Percentiles rank a stretch among this genome's conserved stretches.
Evolutionary conservation across 2,113 vertebrate species (phyloP).

Genomic region (Tonatia bakeri): DNA sequence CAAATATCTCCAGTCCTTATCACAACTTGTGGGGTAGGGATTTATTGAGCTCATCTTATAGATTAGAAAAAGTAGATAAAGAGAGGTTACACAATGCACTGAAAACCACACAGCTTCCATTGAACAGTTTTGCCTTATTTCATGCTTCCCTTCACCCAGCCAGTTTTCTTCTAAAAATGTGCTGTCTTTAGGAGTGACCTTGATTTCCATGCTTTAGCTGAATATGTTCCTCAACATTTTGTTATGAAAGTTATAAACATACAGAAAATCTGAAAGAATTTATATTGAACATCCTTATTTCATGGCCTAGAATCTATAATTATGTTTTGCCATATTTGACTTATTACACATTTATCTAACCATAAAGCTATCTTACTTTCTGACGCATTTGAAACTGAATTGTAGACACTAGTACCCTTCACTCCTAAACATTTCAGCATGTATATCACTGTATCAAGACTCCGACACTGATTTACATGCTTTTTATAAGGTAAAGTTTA

Average conservation of each 20-base stretch:
- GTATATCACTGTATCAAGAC: not conserved
- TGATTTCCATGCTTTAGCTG: not conserved
- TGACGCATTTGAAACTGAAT: not conserved
- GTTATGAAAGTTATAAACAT: not conserved
- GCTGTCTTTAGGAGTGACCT: not conserved
- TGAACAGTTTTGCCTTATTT: not conserved
- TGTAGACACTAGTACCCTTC: not conserved
- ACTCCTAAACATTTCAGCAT: not conserved
- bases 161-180: not conserved
- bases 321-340: not conserved
- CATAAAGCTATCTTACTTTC: not conserved
- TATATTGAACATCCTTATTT: not conserved
- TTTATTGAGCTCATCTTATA: not conserved
- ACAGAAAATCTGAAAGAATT: not conserved
- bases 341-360: not conserved
- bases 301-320: not conserved
- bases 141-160: not conserved
- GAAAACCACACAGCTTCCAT: not conserved
- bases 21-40: not conserved
- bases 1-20: not conserved
- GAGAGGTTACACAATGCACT: not conserved
- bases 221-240: not conserved
- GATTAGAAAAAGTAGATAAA: not conserved
- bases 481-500: not conserved
- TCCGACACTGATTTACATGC: not conserved